A percentile compares a stretch with the other conserved stretches of the same genome.
phyloP scores from a whole-genome alignment of 2,888 invertebrate genomes.

The Dyspetes luteomarginatus region DNA sequence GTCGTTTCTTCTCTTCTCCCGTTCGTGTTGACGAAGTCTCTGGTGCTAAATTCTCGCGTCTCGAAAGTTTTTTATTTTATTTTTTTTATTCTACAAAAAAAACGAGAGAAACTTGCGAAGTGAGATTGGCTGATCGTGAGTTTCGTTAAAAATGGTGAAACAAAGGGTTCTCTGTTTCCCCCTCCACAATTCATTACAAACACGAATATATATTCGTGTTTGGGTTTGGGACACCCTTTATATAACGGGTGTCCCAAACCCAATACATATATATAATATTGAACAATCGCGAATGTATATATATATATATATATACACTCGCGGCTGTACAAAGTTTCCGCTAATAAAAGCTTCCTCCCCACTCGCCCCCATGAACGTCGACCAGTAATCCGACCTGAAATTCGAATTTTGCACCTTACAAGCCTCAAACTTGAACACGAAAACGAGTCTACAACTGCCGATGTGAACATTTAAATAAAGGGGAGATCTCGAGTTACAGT shows the following conservation, averaged over 20 bases:
- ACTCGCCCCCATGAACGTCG: neutral
- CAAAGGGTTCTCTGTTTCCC: conserved; percentile 28
- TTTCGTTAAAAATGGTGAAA: conserved; percentile 47
- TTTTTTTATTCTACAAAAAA: neutral
- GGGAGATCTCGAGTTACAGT: conserved; percentile 51
- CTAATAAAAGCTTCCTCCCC: conserved; percentile 53
- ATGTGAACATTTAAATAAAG: conserved; percentile 46
- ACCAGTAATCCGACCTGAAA: conserved; percentile 53
- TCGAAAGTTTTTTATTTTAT: neutral
- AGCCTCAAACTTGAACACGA: conserved; percentile 45
- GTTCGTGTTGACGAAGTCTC: neutral
- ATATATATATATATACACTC: neutral
- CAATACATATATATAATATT: neutral
- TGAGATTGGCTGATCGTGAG: conserved; percentile 29
- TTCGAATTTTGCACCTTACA: conserved; percentile 56
- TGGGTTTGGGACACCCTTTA: too few species aligned
- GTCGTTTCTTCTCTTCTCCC: neutral
- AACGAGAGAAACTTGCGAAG: conserved; percentile 26
- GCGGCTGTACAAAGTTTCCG: conserved; percentile 43
- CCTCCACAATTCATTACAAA: too few species aligned
- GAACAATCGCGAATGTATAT: neutral
- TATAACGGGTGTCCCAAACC: too few species aligned
- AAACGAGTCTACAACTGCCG: conserved; percentile 13
- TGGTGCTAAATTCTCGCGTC: neutral
- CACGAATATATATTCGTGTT: too few species aligned